Evolutionary conservation across 2,888 invertebrate genomes (phyloP).

Genomic region (Nudaria mundana): DNA sequence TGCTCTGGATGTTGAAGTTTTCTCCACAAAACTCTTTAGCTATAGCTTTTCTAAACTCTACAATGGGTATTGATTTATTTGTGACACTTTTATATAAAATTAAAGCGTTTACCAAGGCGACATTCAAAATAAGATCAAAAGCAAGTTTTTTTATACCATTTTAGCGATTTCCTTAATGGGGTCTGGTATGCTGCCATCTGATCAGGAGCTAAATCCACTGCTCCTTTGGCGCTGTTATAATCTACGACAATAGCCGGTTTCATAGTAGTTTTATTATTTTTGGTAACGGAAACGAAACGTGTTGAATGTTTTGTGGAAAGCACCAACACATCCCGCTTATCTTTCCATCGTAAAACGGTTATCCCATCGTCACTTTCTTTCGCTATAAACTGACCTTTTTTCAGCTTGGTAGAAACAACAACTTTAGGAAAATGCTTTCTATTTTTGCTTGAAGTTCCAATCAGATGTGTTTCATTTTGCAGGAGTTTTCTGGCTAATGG

Average conservation of each 20-base stretch:
- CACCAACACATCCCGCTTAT: slow-evolving; percentile 6
- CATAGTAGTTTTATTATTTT: not conserved
- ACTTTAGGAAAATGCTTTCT: slow-evolving; percentile 3
- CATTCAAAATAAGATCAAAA: slow-evolving; percentile 4
- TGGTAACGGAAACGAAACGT: not conserved
- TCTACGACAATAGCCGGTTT: not conserved
- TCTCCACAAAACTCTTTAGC: not conserved
- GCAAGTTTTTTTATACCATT: slow-evolving; percentile 34
- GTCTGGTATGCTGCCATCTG: slow-evolving; percentile 22
- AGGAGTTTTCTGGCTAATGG: slow-evolving; percentile 1
- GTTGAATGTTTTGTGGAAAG: slow-evolving; percentile 4
- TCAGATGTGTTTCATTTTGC: slow-evolving; percentile 1
- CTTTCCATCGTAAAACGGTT: slow-evolving; percentile 7
- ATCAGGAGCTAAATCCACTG: slow-evolving; percentile 26
- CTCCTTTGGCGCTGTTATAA: slow-evolving; percentile 28
- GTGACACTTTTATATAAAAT: slow-evolving; percentile 11
- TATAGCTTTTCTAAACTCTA: not conserved
- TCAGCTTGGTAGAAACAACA: not conserved
- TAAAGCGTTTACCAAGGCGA: slow-evolving; percentile 24
- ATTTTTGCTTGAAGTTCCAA: slow-evolving; percentile 2
- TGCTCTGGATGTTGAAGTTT: not conserved
- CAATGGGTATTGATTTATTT: not conserved
- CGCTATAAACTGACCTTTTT: slow-evolving; percentile 4
- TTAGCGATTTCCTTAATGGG: slow-evolving; percentile 26
- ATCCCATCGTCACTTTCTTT: slow-evolving; percentile 8